These are phyloP conservation scores for Apodemus agrarius DNA, from an alignment of 2,797 vertebrate species.

Conservation along the genomic window DNA sequence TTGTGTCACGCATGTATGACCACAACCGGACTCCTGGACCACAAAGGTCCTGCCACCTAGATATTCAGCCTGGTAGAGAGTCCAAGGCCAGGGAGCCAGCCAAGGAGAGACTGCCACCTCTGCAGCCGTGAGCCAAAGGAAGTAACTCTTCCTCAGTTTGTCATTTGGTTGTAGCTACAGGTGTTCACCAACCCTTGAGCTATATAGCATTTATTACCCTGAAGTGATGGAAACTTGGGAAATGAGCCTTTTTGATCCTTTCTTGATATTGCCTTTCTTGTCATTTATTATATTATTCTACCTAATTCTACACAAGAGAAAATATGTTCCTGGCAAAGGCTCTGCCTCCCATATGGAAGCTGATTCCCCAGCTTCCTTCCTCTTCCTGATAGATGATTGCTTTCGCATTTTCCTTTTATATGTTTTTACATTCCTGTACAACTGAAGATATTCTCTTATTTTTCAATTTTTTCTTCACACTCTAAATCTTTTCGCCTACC, in stretches of 20 bases:
- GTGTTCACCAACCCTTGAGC: not conserved
- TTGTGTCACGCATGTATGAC: too few species aligned
- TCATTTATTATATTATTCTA: not conserved
- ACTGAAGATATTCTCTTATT: not conserved
- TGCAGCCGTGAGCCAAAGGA: not conserved
- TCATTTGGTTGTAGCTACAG: not conserved
- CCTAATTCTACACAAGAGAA: not conserved
- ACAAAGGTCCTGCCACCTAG: too few species aligned
- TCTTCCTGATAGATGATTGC: not conserved
- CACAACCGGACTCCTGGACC: not conserved
- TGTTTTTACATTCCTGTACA: not conserved
- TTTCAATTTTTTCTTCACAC: not conserved
- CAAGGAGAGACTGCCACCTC: not conserved
- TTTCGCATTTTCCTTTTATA: slow-evolving; percentile 9
- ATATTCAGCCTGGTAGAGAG: not conserved
- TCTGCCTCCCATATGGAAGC: not conserved
- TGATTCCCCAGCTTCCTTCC: not conserved
- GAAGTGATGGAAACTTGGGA: not conserved
- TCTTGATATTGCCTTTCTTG: not conserved
- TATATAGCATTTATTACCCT: not conserved
- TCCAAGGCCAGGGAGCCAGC: not conserved
- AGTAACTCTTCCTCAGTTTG: not conserved
- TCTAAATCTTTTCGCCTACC: not conserved
- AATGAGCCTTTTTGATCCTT: not conserved
- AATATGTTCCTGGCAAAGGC: not conserved